Base-by-base conservation (phyloP, 2,888 invertebrate genomes). In the Clusia tigrina region DNA sequence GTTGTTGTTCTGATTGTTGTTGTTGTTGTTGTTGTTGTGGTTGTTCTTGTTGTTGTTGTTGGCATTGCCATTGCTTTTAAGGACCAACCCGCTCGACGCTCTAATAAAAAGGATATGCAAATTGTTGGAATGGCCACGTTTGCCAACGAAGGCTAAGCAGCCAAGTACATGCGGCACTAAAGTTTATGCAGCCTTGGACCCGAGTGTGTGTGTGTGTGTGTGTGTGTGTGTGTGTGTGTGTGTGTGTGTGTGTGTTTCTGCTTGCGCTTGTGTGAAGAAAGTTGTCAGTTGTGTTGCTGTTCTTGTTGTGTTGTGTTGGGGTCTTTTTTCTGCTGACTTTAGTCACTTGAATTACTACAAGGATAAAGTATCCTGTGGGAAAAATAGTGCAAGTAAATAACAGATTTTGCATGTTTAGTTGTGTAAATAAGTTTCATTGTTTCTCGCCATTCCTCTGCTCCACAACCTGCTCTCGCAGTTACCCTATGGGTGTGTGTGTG, bases 61-160 rank as follows among this genome's bases (percentile, higher is more conserved):
- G 59, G 48, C 20, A 2, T 24, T 24, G 26, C 15, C 12, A 32
- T 26, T 17, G 32, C 32, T 32, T 32, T n/a, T n/a, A n/a, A n/a
- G n/a, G n/a, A n/a, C n/a, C 32, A 32, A 32, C 32, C 12, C 32
- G 12, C 32, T 32, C 32, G 15, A 42, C n/a, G 42, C 42, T 42
- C 42, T 17, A 15, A 42, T n/a, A 17, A 3, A 74, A 74, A 76
- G 74, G 74, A 74, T 74, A 74, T 76, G 74, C 74, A 74, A 74
- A 74, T 76, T 76, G 76, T 74, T 74, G 71, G 72, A 74, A 74
- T 74, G 71, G 69, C 68, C 72, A 73, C 72, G 17, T 18, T 23
- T 54, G 26, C 54, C 54, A 54, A 26, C 54, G 32, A 24, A 42
- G 56, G 42, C 18, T 24, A 38, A 17, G 42, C 38, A 22, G 10